These are phyloP conservation scores for Macrotis lagotis DNA, from an alignment of 2,113 vertebrate species.

Conservation along the genomic window DNA sequence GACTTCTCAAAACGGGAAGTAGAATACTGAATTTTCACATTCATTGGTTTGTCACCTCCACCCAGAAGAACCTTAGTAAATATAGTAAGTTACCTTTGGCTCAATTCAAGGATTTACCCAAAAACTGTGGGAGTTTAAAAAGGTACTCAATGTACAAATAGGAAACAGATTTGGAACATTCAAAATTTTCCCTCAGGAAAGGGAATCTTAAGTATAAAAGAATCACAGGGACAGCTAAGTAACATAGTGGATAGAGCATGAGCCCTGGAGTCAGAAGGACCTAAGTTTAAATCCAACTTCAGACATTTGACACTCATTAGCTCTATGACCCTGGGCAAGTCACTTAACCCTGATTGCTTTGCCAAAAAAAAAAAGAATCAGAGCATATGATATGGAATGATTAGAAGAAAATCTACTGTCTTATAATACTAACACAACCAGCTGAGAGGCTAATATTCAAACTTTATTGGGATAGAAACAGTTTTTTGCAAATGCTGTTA, in stretches of 20 bases:
- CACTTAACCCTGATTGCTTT: no score
- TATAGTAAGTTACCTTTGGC: neutral
- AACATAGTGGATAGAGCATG: no score
- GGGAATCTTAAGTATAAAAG: neutral
- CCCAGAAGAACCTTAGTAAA: neutral
- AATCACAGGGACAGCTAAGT: no score
- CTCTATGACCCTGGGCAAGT: no score
- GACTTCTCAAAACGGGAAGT: neutral
- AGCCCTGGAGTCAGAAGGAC: no score
- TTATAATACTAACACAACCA: neutral
- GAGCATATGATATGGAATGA: neutral
- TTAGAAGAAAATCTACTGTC: neutral
- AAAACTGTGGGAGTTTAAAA: neutral
- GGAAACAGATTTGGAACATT: neutral
- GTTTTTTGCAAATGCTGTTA: neutral
- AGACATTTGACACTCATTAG: no score
- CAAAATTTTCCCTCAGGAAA: neutral
- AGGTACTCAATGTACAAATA: neutral
- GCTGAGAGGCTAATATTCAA: neutral
- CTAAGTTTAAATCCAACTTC: no score
- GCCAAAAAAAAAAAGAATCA: no score
- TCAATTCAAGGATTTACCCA: neutral
- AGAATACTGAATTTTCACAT: neutral
- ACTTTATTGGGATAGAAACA: neutral
- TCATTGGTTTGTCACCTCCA: neutral